Percentiles rank a stretch among this genome's conserved stretches.
Conservation (phyloP, 2,888 invertebrate species). For the Leptinotarsa rubiginosa region DNA sequence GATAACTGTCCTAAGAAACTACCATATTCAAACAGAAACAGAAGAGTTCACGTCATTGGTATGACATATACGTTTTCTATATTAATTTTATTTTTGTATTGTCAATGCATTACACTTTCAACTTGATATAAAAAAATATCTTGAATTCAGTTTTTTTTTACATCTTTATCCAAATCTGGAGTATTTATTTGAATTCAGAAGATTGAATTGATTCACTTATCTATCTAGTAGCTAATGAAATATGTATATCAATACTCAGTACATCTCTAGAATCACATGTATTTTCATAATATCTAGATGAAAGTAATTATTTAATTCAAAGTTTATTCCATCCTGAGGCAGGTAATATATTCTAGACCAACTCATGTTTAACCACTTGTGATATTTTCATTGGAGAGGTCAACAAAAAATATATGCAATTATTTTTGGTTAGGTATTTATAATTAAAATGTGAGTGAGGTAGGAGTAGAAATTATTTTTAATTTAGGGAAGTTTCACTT, state of each 20-base stretch:
- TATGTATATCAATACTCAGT: no score
- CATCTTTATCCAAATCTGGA: no score
- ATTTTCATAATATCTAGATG: background rate
- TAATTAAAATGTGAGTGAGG: no score
- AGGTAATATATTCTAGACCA: background rate
- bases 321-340: background rate
- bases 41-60: no score
- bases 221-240: background rate
- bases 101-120: no score
- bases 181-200: background rate
- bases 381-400: background rate
- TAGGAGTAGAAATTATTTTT: background rate
- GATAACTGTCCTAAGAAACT: no score
- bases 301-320: background rate
- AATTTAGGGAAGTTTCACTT: background rate
- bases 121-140: no score
- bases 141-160: no score
- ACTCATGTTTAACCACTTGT: background rate
- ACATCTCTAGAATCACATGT: background rate
- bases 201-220: slow-evolving; percentile 2
- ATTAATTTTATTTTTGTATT: no score
- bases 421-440: no score
- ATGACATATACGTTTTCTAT: no score
- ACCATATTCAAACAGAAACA: no score
- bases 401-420: background rate